Conservation (phyloP, 1,140 invertebrate genomes). For the Pissodes strobi region DNA sequence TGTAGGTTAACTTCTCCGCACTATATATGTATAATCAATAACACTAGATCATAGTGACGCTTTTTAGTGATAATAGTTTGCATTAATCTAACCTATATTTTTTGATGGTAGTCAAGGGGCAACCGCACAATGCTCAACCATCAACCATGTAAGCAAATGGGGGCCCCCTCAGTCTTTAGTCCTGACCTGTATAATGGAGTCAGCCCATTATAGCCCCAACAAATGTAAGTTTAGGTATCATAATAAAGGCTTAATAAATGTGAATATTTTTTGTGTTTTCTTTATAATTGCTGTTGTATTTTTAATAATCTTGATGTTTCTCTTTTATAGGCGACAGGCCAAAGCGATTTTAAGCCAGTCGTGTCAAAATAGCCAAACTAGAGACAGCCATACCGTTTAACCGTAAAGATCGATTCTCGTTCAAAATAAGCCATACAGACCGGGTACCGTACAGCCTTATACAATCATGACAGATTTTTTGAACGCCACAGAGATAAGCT, state of each 20-base stretch:
- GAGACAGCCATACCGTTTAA: conserved; percentile 18
- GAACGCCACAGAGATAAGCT: too few relatives aligned
- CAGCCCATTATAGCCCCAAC: conserved; percentile 19
- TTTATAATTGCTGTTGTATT: conserved; percentile 1
- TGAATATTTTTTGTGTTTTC: conserved; percentile 19
- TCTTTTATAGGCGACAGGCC: conserved; percentile 38
- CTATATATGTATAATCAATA: too few relatives aligned
- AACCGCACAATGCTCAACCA: conserved; percentile 15
- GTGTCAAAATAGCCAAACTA: conserved; percentile 10
- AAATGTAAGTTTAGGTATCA: conserved; percentile 31
- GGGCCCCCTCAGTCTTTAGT: conserved; percentile 21
- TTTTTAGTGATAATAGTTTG: background rate
- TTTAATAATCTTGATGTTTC: conserved; percentile 32
- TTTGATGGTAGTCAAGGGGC: conserved; percentile 31
- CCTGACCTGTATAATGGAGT: conserved; percentile 31
- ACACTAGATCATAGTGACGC: background rate
- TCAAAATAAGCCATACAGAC: conserved; percentile 8
- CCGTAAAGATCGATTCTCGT: conserved; percentile 1
- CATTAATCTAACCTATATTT: conserved; percentile 25
- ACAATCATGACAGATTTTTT: too few relatives aligned
- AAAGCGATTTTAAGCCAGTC: conserved; percentile 29
- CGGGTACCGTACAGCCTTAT: conserved; percentile 1
- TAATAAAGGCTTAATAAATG: conserved; percentile 24
- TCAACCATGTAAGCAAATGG: conserved; percentile 15
- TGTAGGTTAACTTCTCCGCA: too few relatives aligned